Evolutionary conservation across 2,888 invertebrate species (phyloP), one percentile per base, ranked within the genome.

Genomic region (Encarsia formosa): DNA sequence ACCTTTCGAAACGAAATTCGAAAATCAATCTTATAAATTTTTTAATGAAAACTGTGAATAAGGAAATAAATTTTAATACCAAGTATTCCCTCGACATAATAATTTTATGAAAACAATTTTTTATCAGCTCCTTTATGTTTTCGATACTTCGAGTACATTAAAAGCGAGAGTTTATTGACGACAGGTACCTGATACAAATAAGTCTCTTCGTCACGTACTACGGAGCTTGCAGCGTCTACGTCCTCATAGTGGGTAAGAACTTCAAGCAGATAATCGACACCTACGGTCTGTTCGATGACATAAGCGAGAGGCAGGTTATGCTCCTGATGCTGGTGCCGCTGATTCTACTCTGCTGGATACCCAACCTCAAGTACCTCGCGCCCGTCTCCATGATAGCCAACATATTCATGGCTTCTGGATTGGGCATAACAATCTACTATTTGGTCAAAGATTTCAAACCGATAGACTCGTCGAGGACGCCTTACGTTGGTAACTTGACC

Each of bases 221-320:
- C 69, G 95, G 96, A 41, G 97, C 98, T 61, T 97, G 97, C 80
- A 94, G 95, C 63, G 96, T 96, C 22, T 98, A 98, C 73, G 86
- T 94, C 3, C 91, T 97, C 1, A 93, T 98, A 69, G 86, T 97
- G 46, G 91, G 94, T 0, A 83, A 81, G 56, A 95, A 91, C 71
- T 83, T 95, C 59, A 75, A 84, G 66, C 84, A 88, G 76, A 86
- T 83, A 61, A 78, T 83, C n/a, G 77, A 78, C 1, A 70, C 82
- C 65, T 81, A 88, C 72, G n/a, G n/a, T n/a, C n/a, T n/a, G n/a
- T 68, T 79, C 1, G 78, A 75, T 9, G 24, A 31, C 39, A 63
- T 83, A 0, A 78, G 81, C 49, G 73, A 82, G 37, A 79, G 87
- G 61, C 59, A 85, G 26, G 83, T 87, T 58, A 87, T 91, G 53